Base-by-base conservation (phyloP, 2,797 vertebrate species). In the Megalops cyprinoides region DNA sequence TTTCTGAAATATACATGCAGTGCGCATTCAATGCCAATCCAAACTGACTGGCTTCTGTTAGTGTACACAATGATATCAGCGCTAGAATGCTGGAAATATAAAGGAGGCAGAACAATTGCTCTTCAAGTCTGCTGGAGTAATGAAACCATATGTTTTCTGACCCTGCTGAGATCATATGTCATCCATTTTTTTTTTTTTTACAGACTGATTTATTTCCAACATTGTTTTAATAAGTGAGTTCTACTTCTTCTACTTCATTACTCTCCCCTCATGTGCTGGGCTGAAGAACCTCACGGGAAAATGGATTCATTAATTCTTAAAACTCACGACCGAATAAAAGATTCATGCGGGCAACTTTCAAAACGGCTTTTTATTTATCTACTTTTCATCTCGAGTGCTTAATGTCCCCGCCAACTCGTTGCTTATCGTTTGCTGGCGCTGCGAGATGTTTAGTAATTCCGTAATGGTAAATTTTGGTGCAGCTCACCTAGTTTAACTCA, bases 191-290 rank as follows among this genome's bases (percentile, higher is more conserved):
- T 76, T 62, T 49, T 73, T 77, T 79, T 73, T 49, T 62, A 77
- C 81, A 79, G 12, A 85, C 83, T 88, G 84, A 89, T 87, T 88
- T 85, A 88, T 89, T 83, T 84, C 62, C 77, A 86, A 79, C 73
- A 69, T 81, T 86, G 81, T 83, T 87, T 82, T 87, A 86, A 86
- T 87, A 85, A 85, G 75, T 84, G 73, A 84, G 82, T 78, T 84
- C 74, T 80, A 76, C 76, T 87, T 76, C 76, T 81, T 82, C 84
- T 86, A 73, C 77, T 86, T 87, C 79, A 79, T 88, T 84, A 84
- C 83, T 82, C 78, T 82, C 56, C 58, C 74, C 80, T 76, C 78
- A 73, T 77, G 73, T 67, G 71, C 73, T 71, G 69, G 76, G 77
- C 75, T 67, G 82, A 74, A 37, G 60, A 85, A 84, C 85, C 83